Evolutionary conservation across 2,113 vertebrate species (phyloP), one percentile per base, ranked within the genome.

Genomic region (Pangasianodon gigas): DNA sequence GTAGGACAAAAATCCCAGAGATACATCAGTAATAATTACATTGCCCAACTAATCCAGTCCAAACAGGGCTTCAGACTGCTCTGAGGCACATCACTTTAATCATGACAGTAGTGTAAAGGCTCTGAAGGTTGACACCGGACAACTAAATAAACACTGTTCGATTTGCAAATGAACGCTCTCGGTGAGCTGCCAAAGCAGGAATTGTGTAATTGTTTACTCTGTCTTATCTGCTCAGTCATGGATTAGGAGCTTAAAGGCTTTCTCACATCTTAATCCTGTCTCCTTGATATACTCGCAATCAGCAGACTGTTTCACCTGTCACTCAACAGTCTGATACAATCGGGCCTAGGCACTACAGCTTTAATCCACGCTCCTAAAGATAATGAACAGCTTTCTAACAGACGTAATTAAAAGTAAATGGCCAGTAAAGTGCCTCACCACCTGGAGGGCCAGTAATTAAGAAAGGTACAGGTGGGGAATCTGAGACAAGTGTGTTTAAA

Each of bases 171-270:
- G 46, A 90, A 74, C 81, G 81, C 86, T 85, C 37, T 54, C 41
- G 65, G 52, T 41, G 60, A 29, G 82, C 74, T 75, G 51, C 84
- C 82, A 69, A 88, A 51, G 74, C 62, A 77, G 51, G 74, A 32
- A 29, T 75, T 85, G 87, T 84, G 80, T 91, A 89, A 90, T 93
- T 91, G 89, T 91, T 91, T 91, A 89, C 87, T 86, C 71, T 16
- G n/a, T 69, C 60, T 91, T 86, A 86, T 92, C 80, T 92, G 71
- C 87, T 89, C 86, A 91, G 84, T 85, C 87, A 87, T 60, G 88
- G 92, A 91, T 93, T 92, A 92, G 87, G 54, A 86, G 92, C 90
- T 91, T 92, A 89, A 81, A 44, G 65, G 80, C 77, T 89, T 71
- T 84, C 46, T 44, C 80, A 77, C 44, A 44, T 92, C 86, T 87